Conservation (phyloP, 2,888 invertebrate species). For the Sphecodes monilicornis region DNA sequence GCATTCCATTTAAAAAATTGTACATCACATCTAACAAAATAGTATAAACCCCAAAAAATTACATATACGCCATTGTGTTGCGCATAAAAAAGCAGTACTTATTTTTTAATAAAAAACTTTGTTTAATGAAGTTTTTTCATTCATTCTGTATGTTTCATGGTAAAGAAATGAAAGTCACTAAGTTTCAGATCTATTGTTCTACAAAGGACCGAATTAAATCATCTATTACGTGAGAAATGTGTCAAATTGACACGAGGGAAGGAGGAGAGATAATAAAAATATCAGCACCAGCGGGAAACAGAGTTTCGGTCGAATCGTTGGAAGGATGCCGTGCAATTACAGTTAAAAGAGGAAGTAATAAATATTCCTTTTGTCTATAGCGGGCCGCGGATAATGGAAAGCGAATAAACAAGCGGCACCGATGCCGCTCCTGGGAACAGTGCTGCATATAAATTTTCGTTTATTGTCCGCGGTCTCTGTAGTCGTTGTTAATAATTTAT, state of each 20-base stretch:
- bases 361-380: constrained; percentile 43
- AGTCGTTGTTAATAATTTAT: constrained; percentile 47
- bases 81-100: no score
- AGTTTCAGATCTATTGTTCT: neutral
- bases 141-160: no score
- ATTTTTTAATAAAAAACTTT: no score
- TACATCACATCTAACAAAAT: no score
- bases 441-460: constrained; percentile 62
- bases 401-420: constrained; percentile 47
- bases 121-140: no score
- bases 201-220: neutral
- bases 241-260: neutral
- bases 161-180: no score
- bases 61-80: no score
- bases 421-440: constrained; percentile 6
- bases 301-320: neutral
- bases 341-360: constrained; percentile 49
- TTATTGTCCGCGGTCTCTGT: constrained; percentile 45
- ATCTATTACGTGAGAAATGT: neutral
- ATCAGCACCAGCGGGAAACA: neutral
- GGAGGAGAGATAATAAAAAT: neutral
- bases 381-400: constrained; percentile 39
- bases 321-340: constrained; percentile 38
- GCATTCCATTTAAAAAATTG: no score
- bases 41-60: no score